phyloP scores from a whole-genome alignment of 2,888 invertebrate species.

The Lampropteryx suffumata region DNA sequence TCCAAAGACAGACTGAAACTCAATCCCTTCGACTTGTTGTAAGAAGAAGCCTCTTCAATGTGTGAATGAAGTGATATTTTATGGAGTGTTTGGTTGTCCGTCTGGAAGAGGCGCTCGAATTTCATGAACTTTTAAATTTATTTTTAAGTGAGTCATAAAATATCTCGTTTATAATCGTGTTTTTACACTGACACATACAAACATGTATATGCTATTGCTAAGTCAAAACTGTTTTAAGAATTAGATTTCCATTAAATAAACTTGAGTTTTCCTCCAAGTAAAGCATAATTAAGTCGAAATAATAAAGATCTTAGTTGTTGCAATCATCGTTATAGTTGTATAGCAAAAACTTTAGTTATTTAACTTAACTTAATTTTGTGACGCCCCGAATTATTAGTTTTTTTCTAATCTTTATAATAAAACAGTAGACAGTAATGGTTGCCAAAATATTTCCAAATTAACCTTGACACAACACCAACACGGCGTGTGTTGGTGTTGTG shows the following conservation, averaged over 20 bases:
- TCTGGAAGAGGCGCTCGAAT: constrained; percentile 68
- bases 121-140: constrained; percentile 34
- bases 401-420: constrained; percentile 17
- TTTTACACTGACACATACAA: constrained; percentile 1
- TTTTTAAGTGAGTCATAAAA: constrained; percentile 19
- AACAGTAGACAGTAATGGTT: constrained; percentile 45
- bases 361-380: too few species aligned
- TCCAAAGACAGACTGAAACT: constrained; percentile 77
- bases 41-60: constrained; percentile 29
- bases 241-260: too few species aligned
- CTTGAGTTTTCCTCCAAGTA: too few species aligned
- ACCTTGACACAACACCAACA: constrained; percentile 67
- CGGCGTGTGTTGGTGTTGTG: constrained; percentile 58
- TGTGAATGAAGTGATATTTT: constrained; percentile 26
- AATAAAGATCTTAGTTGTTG: too few species aligned
- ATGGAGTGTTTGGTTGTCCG: constrained; percentile 33
- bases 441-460: constrained; percentile 60
- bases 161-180: background rate
- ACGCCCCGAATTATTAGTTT: too few species aligned
- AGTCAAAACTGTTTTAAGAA: too few species aligned
- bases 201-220: background rate
- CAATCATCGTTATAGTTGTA: too few species aligned
- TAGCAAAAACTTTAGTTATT: too few species aligned
- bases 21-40: constrained; percentile 66
- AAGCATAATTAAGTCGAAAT: too few species aligned